Base-by-base conservation (phyloP, 2,797 vertebrate genomes). In the Sandelia bainsii region DNA sequence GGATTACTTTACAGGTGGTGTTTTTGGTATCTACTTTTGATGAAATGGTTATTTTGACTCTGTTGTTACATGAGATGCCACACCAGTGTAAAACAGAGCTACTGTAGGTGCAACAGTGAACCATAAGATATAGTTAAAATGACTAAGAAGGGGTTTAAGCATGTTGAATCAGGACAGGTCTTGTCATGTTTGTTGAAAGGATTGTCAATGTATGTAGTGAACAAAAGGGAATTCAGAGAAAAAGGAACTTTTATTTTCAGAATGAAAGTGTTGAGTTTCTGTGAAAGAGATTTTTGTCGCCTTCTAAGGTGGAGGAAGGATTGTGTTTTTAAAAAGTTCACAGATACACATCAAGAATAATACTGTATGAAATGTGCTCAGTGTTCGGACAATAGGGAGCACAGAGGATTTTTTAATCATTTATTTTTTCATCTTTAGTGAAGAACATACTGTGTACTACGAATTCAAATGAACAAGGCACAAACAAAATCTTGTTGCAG, bases 131-230 rank as follows among this genome's bases (percentile, higher is more conserved):
- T 44, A 39, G 45, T 50, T 62, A 3, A 48, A 52, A 23, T 44
- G 6, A 62, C 56, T 27, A 39, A 12, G 32, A 49, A 75, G 52
- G 52, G 19, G 49, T 62, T 61, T 34, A 48, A 65, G 89, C 22
- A 92, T 64, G 90, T 93, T 53, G 71, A 83, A 58, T 51, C 6
- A 68, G 32, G 64, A 67, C 23, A 25, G 70, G 59, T 73, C 46
- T 57, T 23, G 69, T 63, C 10, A 82, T 46, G 89, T 91, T 69
- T 62, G 46, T 45, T 16, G 2, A 58, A 70, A 75, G 32, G 67
- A 70, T 37, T 29, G 60, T 64, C n/a, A 14, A 40, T 1, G 68
- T 25, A 70, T 34, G 72, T 83, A 52, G 11, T 53, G 10, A 74
- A 29, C 4, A 63, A 52, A 59, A 59, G n/a, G 29, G 20, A 70